phyloP scores from a whole-genome alignment of 2,113 vertebrate species.

The Dicrurus megarhynchus region DNA sequence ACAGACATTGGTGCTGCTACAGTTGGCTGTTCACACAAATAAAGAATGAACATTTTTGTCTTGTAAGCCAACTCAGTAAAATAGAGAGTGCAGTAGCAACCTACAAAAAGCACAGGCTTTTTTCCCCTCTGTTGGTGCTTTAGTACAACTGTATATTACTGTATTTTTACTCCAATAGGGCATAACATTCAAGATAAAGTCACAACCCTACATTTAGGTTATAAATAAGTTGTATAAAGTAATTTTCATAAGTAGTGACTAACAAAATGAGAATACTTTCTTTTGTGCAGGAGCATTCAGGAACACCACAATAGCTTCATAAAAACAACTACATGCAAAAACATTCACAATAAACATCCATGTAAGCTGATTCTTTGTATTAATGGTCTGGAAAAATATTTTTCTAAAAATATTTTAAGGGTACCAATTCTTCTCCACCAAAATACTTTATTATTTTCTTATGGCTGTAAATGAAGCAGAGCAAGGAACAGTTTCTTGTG shows the following conservation, averaged over 20 bases:
- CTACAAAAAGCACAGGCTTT: background rate
- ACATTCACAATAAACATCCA: background rate
- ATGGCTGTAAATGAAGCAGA: background rate
- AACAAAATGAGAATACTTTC: background rate
- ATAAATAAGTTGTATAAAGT: background rate
- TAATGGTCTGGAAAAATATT: conserved; percentile 2
- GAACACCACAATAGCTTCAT: background rate
- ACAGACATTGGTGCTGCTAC: conserved; percentile 66
- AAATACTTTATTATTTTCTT: background rate
- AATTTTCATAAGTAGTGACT: background rate
- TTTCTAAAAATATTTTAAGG: background rate
- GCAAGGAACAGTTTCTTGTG: background rate
- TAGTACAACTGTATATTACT: background rate
- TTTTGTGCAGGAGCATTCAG: background rate
- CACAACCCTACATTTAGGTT: background rate
- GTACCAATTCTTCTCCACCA: background rate
- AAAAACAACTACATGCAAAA: background rate
- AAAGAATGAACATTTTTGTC: conserved; percentile 38
- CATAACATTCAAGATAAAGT: conserved; percentile 13
- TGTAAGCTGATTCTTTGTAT: background rate
- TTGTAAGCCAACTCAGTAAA: conserved; percentile 25
- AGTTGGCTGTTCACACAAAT: conserved; percentile 69
- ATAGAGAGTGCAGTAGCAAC: background rate
- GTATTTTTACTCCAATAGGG: conserved; percentile 15
- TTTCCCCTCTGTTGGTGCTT: background rate